Conservation (phyloP, 2,113 vertebrate species). For the Paradoxurus hermaphroditus region DNA sequence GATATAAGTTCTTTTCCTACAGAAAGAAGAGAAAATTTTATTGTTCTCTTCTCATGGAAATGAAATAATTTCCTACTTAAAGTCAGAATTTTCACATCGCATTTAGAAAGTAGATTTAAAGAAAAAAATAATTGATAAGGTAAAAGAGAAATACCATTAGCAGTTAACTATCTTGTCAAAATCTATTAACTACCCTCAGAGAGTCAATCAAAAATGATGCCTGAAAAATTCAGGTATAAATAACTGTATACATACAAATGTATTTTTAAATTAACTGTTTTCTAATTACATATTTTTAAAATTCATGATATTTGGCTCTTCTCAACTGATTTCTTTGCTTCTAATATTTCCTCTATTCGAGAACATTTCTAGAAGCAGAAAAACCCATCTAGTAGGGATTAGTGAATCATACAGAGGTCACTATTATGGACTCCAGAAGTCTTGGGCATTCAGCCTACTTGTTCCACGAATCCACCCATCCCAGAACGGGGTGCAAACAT, state of each 20-base stretch:
- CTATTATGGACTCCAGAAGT: background rate
- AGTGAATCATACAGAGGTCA: background rate
- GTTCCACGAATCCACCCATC: background rate
- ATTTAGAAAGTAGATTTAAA: background rate
- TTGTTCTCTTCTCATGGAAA: background rate
- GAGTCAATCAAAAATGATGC: background rate
- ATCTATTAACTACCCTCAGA: background rate
- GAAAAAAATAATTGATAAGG: background rate
- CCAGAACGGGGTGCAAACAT: background rate
- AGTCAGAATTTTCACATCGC: background rate
- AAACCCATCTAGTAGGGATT: background rate
- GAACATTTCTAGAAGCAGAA: background rate
- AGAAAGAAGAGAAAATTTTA: background rate
- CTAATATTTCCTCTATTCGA: background rate
- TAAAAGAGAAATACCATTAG: background rate
- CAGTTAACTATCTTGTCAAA: background rate
- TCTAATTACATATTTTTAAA: background rate
- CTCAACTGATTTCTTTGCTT: conserved; percentile 18
- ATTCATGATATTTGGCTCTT: background rate
- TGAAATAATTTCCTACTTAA: background rate
- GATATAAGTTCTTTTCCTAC: background rate
- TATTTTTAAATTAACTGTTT: background rate
- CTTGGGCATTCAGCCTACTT: background rate
- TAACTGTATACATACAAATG: background rate
- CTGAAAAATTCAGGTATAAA: background rate